These are phyloP conservation scores for Fabriciana adippe DNA, from an alignment of 2,888 invertebrate genomes.

Conservation along the genomic window DNA sequence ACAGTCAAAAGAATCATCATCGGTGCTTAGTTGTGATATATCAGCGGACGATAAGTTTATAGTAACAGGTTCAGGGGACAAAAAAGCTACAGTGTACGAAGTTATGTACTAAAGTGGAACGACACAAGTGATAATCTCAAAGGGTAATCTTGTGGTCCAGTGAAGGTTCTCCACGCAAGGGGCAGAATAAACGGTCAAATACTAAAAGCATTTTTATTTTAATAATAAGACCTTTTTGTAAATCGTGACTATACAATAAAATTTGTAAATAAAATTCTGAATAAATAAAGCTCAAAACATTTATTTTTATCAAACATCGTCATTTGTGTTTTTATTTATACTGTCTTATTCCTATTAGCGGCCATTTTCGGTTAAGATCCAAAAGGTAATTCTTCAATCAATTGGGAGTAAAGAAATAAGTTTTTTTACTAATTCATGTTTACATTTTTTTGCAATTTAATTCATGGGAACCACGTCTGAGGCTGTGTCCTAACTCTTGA, in stretches of 20 bases:
- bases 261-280: slow-evolving; percentile 21
- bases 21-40: slow-evolving; percentile 99
- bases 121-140: slow-evolving; percentile 43
- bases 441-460: too few species aligned
- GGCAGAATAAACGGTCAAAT: slow-evolving; percentile 36
- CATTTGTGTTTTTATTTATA: slow-evolving; percentile 16
- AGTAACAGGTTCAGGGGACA: slow-evolving; percentile 98
- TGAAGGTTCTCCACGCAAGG: slow-evolving; percentile 20
- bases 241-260: slow-evolving; percentile 25
- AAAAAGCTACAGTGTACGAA: slow-evolving; percentile 98
- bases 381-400: too few species aligned
- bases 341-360: neutral
- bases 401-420: too few species aligned
- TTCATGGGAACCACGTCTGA: too few species aligned
- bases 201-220: slow-evolving; percentile 33
- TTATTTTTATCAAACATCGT: slow-evolving; percentile 22
- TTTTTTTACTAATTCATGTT: too few species aligned
- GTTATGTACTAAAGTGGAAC: slow-evolving; percentile 85
- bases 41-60: slow-evolving; percentile 98
- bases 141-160: slow-evolving; percentile 31
- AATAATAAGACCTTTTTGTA: slow-evolving; percentile 20
- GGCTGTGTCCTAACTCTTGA: too few species aligned
- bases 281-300: slow-evolving; percentile 26
- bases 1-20: slow-evolving; percentile 97
- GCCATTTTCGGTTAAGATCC: neutral